Evolutionary conservation across 2,888 invertebrate genomes (phyloP).

Genomic region (Pemphredon lugubris): DNA sequence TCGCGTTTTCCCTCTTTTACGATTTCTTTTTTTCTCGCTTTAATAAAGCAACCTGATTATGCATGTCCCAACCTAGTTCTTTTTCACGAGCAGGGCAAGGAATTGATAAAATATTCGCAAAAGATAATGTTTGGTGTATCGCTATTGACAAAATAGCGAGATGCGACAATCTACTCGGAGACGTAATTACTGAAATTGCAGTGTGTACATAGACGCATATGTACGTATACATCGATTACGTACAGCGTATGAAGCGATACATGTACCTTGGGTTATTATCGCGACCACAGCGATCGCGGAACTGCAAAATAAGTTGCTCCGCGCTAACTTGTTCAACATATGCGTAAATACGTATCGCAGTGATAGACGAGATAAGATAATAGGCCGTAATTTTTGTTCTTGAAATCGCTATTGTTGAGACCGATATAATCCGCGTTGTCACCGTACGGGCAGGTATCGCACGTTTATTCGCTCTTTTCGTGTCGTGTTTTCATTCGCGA

Average conservation of each 20-base stretch:
- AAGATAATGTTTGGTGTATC: no score
- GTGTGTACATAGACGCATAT: no score
- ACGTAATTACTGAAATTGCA: no score
- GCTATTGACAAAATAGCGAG: no score
- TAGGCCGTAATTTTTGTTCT: conserved; percentile 54
- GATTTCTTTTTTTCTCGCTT: neutral
- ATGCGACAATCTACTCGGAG: no score
- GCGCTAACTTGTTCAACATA: neutral
- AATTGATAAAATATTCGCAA: no score
- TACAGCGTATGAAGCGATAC: no score
- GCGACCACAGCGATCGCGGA: conserved; percentile 4
- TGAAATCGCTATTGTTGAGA: conserved; percentile 48
- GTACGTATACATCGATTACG: no score
- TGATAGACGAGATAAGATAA: conserved; percentile 69
- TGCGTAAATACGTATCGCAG: conserved; percentile 27
- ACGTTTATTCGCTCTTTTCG: conserved; percentile 1
- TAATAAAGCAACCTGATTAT: neutral
- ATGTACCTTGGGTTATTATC: neutral
- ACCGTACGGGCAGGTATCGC: conserved; percentile 12
- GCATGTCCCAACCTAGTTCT: no score
- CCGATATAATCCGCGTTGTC: conserved; percentile 27
- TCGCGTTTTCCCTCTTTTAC: conserved; percentile 17
- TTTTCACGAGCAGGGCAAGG: no score
- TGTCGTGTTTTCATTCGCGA: conserved; percentile 29
- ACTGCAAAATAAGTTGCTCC: conserved; percentile 5